phyloP scores from a whole-genome alignment of 2,888 invertebrate species.

The Leucozona laternaria region DNA sequence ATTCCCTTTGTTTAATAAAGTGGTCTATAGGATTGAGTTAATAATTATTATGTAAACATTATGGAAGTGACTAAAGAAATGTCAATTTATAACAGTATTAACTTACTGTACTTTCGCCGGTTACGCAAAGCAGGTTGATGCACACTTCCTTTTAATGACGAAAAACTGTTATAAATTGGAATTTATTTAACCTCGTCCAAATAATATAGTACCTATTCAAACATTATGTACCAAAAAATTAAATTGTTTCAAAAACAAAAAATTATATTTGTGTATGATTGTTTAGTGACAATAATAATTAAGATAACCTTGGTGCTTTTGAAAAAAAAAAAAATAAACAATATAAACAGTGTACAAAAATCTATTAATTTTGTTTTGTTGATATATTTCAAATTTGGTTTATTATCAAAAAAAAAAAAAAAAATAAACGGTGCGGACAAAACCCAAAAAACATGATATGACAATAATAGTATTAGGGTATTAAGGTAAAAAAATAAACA shows the following conservation, averaged over 20 bases:
- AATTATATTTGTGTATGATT: constrained; percentile 14
- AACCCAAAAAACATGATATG: constrained; percentile 34
- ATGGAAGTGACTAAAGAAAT: no score
- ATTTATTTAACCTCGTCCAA: no score
- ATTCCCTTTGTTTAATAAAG: constrained; percentile 42
- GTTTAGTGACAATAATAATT: constrained; percentile 24
- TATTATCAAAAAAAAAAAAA: background rate
- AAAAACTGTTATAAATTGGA: no score
- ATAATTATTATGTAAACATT: background rate
- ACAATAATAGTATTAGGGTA: constrained; percentile 34
- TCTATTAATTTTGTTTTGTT: constrained; percentile 18
- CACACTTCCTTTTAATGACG: no score
- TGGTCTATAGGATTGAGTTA: constrained; percentile 2
- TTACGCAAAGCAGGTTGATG: no score
- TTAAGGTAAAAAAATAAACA: constrained; percentile 8
- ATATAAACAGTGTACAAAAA: background rate
- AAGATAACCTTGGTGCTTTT: constrained; percentile 15
- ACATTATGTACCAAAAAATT: background rate
- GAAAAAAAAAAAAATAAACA: background rate
- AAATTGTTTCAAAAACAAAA: constrained; percentile 55
- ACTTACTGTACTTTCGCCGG: no score
- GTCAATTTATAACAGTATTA: no score
- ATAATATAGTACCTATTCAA: background rate
- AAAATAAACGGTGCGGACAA: constrained; percentile 19
- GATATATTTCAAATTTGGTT: constrained; percentile 3